Evolutionary conservation across 2,888 invertebrate species (phyloP).

Genomic region (Peribatodes rhomboidaria): DNA sequence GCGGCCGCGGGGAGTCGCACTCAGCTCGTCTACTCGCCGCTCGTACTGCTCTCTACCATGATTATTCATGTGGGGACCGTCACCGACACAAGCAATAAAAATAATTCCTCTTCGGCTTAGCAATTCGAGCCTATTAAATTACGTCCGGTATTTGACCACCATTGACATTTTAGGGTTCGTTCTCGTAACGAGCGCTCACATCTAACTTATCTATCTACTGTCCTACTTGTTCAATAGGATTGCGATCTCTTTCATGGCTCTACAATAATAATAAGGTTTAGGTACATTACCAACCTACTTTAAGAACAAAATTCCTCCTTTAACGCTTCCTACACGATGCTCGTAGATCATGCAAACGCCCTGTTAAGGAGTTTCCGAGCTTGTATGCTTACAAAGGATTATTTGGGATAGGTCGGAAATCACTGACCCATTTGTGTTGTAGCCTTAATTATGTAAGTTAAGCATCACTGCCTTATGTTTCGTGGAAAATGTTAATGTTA

Average conservation of each 20-base stretch:
- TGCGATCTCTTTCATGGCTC: neutral
- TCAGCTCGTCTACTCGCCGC: conserved; percentile 54
- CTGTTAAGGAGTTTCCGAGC: neutral
- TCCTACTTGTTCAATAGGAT: neutral
- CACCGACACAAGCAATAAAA: conserved; percentile 50
- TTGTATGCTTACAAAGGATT: conserved; percentile 11
- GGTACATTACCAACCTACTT: neutral
- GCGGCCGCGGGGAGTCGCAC: conserved; percentile 72
- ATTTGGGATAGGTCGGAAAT: conserved; percentile 14
- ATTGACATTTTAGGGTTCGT: conserved; percentile 35
- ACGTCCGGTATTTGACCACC: conserved; percentile 34
- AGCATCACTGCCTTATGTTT: neutral
- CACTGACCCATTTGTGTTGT: conserved; percentile 9
- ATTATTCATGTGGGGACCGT: conserved; percentile 64
- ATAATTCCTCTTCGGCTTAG: conserved; percentile 31
- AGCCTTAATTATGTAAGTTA: neutral
- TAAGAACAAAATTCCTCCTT: neutral
- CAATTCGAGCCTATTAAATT: conserved; percentile 37
- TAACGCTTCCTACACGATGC: neutral
- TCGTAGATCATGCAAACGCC: neutral
- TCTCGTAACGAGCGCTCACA: conserved; percentile 32
- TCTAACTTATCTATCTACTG: conserved; percentile 6
- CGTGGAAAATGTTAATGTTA: neutral
- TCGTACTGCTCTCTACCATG: conserved; percentile 60
- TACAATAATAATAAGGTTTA: neutral